Conservation (phyloP, 2,113 vertebrate species). For the Pluvialis apricaria region DNA sequence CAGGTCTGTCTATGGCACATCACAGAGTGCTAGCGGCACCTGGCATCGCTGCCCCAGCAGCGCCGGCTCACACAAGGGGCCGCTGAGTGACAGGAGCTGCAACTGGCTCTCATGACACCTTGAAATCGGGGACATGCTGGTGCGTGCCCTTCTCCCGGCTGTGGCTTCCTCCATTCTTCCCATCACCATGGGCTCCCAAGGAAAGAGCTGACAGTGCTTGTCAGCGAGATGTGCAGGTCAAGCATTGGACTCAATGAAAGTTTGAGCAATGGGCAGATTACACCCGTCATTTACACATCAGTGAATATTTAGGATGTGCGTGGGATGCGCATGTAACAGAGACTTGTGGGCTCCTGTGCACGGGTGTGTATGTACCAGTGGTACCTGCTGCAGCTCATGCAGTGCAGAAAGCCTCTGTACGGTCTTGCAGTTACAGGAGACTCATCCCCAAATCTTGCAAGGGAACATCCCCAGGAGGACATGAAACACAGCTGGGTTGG, state of each 20-base stretch:
- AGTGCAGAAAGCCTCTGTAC: not conserved
- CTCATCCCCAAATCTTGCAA: not conserved
- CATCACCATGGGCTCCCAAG: accelerated
- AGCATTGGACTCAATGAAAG: not conserved
- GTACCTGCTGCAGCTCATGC: accelerated
- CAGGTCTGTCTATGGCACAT: not conserved
- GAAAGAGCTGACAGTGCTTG: not conserved
- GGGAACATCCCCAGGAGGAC: not conserved
- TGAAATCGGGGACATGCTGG: not conserved
- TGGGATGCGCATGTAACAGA: not conserved
- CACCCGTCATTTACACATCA: not conserved
- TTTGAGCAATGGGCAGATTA: not conserved
- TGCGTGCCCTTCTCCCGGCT: not conserved
- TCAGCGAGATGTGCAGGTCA: not conserved
- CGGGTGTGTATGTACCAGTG: accelerated
- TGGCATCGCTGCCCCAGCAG: accelerated
- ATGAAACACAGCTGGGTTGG: not conserved
- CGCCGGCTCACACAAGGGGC: not conserved
- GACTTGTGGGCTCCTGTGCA: accelerated
- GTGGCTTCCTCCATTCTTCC: not conserved
- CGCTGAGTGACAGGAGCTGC: not conserved
- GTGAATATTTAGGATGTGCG: not conserved
- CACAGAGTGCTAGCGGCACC: not conserved
- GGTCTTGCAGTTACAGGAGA: not conserved
- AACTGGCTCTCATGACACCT: not conserved